phyloP scores from a whole-genome alignment of 2,888 invertebrate species.

The Gisinianus flammeolus region DNA sequence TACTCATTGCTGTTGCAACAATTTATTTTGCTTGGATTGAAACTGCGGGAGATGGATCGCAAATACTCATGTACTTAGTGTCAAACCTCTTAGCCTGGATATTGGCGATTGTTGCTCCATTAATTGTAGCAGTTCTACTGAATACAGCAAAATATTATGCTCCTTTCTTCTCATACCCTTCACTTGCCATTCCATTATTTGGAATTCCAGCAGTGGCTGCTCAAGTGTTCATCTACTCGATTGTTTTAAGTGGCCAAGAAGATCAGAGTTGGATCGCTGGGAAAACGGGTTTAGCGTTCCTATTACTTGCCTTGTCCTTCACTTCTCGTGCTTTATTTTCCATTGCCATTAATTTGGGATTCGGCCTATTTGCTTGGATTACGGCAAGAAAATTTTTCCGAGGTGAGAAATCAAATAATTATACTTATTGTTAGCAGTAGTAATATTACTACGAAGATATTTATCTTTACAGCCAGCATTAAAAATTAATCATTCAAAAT shows the following conservation, averaged over 20 bases:
- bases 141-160: conserved; percentile 51
- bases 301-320: conserved; percentile 49
- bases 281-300: conserved; percentile 50
- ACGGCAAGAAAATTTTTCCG: conserved; percentile 45
- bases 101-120: conserved; percentile 42
- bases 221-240: conserved; percentile 48
- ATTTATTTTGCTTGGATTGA: conserved; percentile 42
- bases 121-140: conserved; percentile 45
- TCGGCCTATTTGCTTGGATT: conserved; percentile 51
- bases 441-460: too few species aligned
- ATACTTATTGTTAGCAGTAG: too few species aligned
- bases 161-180: conserved; percentile 56
- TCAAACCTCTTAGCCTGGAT: conserved; percentile 41
- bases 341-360: conserved; percentile 48
- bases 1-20: conserved; percentile 44
- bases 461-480: too few species aligned
- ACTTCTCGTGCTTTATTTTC: conserved; percentile 51
- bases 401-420: conserved; percentile 38
- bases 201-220: conserved; percentile 54
- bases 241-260: conserved; percentile 37
- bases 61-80: conserved; percentile 11
- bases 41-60: conserved; percentile 18
- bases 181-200: conserved; percentile 48
- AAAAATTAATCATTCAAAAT: not conserved
- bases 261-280: conserved; percentile 53